Evolutionary conservation across 2,113 vertebrate genomes (phyloP), one percentile per base, ranked within the genome.

Genomic region (Prinia subflava): DNA sequence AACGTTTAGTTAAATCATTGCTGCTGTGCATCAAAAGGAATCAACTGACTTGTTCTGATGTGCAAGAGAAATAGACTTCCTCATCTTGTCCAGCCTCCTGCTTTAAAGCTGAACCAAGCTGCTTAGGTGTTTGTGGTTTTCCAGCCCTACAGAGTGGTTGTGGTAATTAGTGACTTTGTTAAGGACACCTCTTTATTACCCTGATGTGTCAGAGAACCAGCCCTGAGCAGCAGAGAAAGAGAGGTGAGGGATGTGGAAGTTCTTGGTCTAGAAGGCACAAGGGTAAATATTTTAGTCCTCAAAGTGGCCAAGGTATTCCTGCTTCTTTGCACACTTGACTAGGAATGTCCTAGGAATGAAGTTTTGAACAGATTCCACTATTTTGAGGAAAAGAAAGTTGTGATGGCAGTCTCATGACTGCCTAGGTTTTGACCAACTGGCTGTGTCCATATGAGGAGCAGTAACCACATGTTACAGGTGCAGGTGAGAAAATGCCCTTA

Each of bases 1-100:
- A 68, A 41, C 67, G 23, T 81, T 91, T 91, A 87, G 69, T 71
- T 87, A 71, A 83, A 52, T 60, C 25, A 24, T 80, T 76, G 46
- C 50, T 86, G 59, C 83, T 88, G 39, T 55, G 25, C 87, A 67
- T 90, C 75, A 84, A 59, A 81, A 63, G 7, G 21, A 89, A 35
- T 39, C 50, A 44, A 68, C 22, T 73, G 39, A 37, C 82, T 82
- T 91, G 81, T 92, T 91, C 44, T 81, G 46, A 75, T 10, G 0
- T 37, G 71, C 74, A n/a, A 50, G 15, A 73, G 41, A 75, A 92
- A 89, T 78, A n/a, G 8, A 7, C 15, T 88, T 71, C 44, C 76
- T 76, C 41, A 74, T 12, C 55, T 90, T 57, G 13, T 60, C 28
- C 76, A 73, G 41, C 18, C 9, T 87, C 41, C 50, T 67, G 59